Conservation (phyloP, 2,888 invertebrate species). For the Atrina japonica region DNA sequence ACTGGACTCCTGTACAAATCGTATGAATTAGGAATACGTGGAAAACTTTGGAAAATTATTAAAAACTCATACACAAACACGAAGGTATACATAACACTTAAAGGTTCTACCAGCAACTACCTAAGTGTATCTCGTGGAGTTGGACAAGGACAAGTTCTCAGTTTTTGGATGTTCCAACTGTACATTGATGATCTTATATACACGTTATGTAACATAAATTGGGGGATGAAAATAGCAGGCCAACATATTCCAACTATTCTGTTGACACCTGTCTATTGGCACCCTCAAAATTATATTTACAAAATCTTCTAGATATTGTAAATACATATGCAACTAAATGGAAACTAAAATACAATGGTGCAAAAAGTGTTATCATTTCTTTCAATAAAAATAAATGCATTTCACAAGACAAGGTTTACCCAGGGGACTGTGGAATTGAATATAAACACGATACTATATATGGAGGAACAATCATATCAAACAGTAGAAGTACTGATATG, state of each 20-base stretch:
- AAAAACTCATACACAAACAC: slow-evolving; percentile 7
- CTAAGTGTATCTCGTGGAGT: background rate
- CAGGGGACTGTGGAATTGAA: background rate
- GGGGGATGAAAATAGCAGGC: background rate
- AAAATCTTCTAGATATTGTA: slow-evolving; percentile 1
- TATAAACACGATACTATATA: background rate
- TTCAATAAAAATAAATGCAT: background rate
- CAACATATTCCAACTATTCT: background rate
- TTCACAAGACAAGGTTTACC: background rate
- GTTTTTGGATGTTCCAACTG: slow-evolving; percentile 18
- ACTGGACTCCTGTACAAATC: slow-evolving; percentile 21
- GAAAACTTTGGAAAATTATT: slow-evolving; percentile 18
- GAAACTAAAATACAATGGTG: slow-evolving; percentile 13
- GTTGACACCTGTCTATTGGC: slow-evolving; percentile 12
- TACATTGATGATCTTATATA: slow-evolving; percentile 16
- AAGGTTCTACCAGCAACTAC: slow-evolving; percentile 8
- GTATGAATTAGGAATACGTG: slow-evolving; percentile 7
- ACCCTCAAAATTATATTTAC: background rate
- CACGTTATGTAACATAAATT: background rate
- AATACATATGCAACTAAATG: slow-evolving; percentile 18
- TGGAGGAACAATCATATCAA: background rate
- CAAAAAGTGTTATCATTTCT: slow-evolving; percentile 8
- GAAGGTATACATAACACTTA: slow-evolving; percentile 3
- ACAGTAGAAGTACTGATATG: background rate
- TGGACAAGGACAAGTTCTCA: slow-evolving; percentile 23